Evolutionary conservation across 2,888 invertebrate species (phyloP).

Genomic region (Hipparchia semele): DNA sequence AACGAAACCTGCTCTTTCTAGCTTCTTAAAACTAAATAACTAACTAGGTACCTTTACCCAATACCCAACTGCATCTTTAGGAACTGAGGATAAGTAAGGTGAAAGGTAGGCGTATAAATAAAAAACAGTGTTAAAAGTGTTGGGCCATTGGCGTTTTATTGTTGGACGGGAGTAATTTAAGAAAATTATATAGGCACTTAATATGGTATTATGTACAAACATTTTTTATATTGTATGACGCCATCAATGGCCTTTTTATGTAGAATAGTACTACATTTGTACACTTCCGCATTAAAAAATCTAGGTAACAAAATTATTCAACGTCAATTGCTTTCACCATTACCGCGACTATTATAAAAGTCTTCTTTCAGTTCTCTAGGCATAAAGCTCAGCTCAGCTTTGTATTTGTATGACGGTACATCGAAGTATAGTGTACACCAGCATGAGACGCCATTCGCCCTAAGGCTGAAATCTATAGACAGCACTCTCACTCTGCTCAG

Average conservation of each 20-base stretch:
- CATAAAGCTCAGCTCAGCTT: too few species aligned
- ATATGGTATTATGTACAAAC: conserved; percentile 39
- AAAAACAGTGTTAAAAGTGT: background rate
- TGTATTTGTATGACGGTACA: too few species aligned
- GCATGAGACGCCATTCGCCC: too few species aligned
- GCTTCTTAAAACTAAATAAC: too few species aligned
- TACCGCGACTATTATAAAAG: background rate
- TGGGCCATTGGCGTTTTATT: conserved; percentile 50
- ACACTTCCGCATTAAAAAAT: conserved; percentile 14
- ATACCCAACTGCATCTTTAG: too few species aligned
- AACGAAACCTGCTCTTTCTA: too few species aligned
- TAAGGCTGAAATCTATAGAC: too few species aligned
- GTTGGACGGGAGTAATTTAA: conserved; percentile 51
- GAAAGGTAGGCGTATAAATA: background rate
- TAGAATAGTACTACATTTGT: background rate
- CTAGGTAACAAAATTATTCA: conserved; percentile 21
- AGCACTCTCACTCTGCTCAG: too few species aligned
- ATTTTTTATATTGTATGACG: conserved; percentile 1
- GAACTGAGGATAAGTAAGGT: background rate
- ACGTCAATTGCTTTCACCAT: background rate
- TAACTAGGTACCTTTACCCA: too few species aligned
- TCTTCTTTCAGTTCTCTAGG: too few species aligned
- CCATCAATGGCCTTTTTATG: background rate
- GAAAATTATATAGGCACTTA: background rate
- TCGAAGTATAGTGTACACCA: too few species aligned